phyloP scores from a whole-genome alignment of 2,113 vertebrate species.

The Channa maculata region DNA sequence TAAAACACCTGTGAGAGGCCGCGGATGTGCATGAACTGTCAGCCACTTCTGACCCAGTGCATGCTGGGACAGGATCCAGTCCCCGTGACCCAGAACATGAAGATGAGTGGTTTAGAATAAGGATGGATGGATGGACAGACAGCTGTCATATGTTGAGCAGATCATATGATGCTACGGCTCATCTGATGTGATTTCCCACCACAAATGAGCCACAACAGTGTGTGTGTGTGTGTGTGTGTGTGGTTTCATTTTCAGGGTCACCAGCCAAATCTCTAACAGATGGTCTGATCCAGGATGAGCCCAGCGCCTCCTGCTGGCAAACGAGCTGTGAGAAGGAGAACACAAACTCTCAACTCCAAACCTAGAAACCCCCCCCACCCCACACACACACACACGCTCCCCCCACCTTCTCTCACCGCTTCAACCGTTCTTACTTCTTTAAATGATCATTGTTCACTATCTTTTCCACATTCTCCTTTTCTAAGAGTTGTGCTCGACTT shows the following conservation, averaged over 20 bases:
- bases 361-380: neutral
- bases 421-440: too few relatives aligned
- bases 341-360: slow-evolving; percentile 26
- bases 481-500: too few relatives aligned
- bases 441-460: neutral
- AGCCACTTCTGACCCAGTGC: neutral
- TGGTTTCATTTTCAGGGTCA: slow-evolving; percentile 59
- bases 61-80: slow-evolving; percentile 24
- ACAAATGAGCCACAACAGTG: slow-evolving; percentile 15
- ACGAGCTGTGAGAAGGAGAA: slow-evolving; percentile 28
- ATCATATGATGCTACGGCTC: slow-evolving; percentile 4
- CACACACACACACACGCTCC: neutral
- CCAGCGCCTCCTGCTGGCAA: slow-evolving; percentile 68
- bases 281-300: slow-evolving; percentile 56
- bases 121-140: neutral
- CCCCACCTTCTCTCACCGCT: neutral
- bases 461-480: neutral
- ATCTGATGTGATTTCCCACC: slow-evolving; percentile 10
- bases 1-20: too few relatives aligned
- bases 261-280: slow-evolving; percentile 65
- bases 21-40: neutral
- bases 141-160: slow-evolving; percentile 30
- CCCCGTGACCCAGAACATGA: neutral
- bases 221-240: slow-evolving; percentile 10
- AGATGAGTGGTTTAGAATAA: neutral